These are phyloP conservation scores for Cyrtodaria siliqua DNA, from an alignment of 2,888 invertebrate species.

Conservation along the genomic window DNA sequence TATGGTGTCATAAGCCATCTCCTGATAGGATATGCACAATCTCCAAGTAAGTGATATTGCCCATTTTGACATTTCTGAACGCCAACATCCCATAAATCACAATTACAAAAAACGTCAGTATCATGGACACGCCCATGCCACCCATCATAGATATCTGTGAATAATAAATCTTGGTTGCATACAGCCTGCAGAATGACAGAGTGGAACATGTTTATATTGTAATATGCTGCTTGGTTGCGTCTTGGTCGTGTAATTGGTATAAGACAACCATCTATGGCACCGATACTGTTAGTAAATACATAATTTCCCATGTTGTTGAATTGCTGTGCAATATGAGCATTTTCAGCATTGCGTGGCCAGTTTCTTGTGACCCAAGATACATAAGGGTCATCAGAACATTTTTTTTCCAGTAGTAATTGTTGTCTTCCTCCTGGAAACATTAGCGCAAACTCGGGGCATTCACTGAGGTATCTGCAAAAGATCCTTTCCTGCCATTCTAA, in stretches of 20 bases:
- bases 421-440: too few species aligned
- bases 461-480: too few species aligned
- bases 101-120: constrained; percentile 19
- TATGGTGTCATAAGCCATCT: constrained; percentile 21
- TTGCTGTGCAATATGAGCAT: too few species aligned
- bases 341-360: too few species aligned
- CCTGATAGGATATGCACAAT: constrained; percentile 21
- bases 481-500: too few species aligned
- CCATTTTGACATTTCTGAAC: constrained; percentile 1
- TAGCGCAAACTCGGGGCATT: too few species aligned
- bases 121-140: constrained; percentile 34
- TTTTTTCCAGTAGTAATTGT: too few species aligned
- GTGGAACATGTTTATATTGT: constrained; percentile 21
- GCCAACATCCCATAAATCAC: neutral
- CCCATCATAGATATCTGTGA: constrained; percentile 21
- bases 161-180: neutral
- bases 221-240: neutral
- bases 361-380: too few species aligned
- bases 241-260: constrained; percentile 12
- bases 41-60: constrained; percentile 28
- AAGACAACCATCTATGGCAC: constrained; percentile 33
- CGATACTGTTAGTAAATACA: too few species aligned
- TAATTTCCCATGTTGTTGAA: too few species aligned
- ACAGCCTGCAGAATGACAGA: constrained; percentile 22
- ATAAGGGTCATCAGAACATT: too few species aligned